Evolutionary conservation across 2,797 vertebrate species (phyloP).

Genomic region (Melanotaenia trifasciata): DNA sequence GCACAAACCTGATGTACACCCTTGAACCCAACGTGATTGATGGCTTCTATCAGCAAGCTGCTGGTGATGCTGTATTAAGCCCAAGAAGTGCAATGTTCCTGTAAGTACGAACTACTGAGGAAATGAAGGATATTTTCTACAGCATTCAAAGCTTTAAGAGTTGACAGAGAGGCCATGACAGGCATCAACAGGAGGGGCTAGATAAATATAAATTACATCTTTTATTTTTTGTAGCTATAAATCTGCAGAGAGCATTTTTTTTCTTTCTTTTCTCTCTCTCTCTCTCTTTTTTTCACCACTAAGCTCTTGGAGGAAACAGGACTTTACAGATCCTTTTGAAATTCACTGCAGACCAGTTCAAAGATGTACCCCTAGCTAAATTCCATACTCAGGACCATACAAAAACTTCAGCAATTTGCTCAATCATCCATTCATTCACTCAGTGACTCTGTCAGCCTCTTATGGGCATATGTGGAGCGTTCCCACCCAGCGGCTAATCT

Average conservation of each 20-base stretch:
- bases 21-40: conserved; percentile 79
- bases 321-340: conserved; percentile 51
- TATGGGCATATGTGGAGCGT: conserved; percentile 73
- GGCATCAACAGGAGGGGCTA: conserved; percentile 21
- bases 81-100: conserved; percentile 57
- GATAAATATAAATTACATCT: conserved; percentile 45
- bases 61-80: conserved; percentile 40
- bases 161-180: conserved; percentile 11
- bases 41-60: conserved; percentile 64
- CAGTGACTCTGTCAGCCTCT: conserved; percentile 66
- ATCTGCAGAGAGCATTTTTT: conserved; percentile 13
- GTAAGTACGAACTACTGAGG: conserved; percentile 41
- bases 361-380: conserved; percentile 57
- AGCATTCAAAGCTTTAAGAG: conserved; percentile 12
- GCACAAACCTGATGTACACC: conserved; percentile 66
- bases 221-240: conserved; percentile 25
- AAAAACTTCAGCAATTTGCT: conserved; percentile 71
- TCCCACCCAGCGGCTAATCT: conserved; percentile 78
- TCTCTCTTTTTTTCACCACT: not conserved
- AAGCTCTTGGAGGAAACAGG: conserved; percentile 20
- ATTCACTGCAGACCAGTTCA: conserved; percentile 62
- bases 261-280: not conserved
- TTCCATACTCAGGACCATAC: conserved; percentile 49
- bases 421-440: conserved; percentile 70
- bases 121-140: conserved; percentile 49